Conservation (phyloP, 1,140 invertebrate species). For the Ectropis grisescens region DNA sequence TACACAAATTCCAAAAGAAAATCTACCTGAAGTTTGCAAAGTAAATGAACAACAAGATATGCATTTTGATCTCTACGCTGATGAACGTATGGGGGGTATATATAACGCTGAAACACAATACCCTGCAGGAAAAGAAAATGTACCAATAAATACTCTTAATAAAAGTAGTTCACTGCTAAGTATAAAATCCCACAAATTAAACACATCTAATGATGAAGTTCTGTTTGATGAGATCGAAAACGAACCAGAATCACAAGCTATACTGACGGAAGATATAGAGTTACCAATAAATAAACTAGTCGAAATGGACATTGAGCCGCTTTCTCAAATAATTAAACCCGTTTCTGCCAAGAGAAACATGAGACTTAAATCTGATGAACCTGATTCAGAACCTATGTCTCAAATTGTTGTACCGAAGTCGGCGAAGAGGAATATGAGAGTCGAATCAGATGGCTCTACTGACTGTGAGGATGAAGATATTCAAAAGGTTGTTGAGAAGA, state of each 20-base stretch:
- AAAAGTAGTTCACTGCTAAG: slow-evolving; percentile 2
- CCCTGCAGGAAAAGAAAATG: slow-evolving; percentile 6
- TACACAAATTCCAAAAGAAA: slow-evolving; percentile 25
- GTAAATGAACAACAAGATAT: slow-evolving; percentile 25
- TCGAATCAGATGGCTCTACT: slow-evolving; percentile 18
- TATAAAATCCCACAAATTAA: slow-evolving; percentile 7
- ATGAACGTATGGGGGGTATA: slow-evolving; percentile 33
- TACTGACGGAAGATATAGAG: slow-evolving; percentile 21
- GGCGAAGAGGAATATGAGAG: no score
- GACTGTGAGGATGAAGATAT: slow-evolving; percentile 45
- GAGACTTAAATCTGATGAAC: no score
- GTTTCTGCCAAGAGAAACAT: no score
- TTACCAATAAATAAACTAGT: neutral
- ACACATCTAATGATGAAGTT: slow-evolving; percentile 40
- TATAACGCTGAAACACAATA: slow-evolving; percentile 33
- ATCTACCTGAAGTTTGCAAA: slow-evolving; percentile 29
- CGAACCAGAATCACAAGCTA: slow-evolving; percentile 30
- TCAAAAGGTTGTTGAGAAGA: slow-evolving; percentile 11
- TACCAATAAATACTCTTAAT: slow-evolving; percentile 5
- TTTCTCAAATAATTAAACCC: no score
- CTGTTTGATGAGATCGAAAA: slow-evolving; percentile 42
- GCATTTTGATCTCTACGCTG: slow-evolving; percentile 27
- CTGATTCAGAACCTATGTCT: no score
- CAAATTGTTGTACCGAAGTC: no score
- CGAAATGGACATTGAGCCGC: no score